Conservation (phyloP, 2,113 vertebrate species). For the Pterophyllum scalare region DNA sequence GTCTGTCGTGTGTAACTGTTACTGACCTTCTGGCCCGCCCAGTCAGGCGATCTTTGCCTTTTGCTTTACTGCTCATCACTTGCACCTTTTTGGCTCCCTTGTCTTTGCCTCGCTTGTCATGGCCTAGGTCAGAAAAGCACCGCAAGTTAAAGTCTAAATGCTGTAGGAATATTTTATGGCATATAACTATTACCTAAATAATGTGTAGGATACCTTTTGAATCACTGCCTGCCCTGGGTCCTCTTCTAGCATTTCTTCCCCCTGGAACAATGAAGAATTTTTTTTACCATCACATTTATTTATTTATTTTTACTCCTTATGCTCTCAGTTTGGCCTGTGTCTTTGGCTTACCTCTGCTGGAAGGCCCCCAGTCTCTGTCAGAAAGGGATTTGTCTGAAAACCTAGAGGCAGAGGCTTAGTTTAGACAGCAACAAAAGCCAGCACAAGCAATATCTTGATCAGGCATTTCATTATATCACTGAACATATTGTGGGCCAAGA, state of each 20-base stretch:
- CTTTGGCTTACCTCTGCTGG: slow-evolving; percentile 74
- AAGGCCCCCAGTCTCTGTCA: slow-evolving; percentile 72
- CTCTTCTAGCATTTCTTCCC: slow-evolving; percentile 81
- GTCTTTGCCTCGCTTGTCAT: slow-evolving; percentile 77
- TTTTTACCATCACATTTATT: neutral
- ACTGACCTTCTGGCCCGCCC: slow-evolving; percentile 94
- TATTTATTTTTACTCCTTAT: neutral
- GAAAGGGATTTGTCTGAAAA: slow-evolving; percentile 77
- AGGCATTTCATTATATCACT: neutral
- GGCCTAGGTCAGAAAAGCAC: slow-evolving; percentile 79
- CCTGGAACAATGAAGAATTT: slow-evolving; percentile 69
- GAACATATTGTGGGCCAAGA: neutral
- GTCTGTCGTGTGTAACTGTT: neutral
- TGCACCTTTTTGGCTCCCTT: slow-evolving; percentile 76
- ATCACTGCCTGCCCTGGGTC: slow-evolving; percentile 70
- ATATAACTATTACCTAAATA: neutral
- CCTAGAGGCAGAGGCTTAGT: slow-evolving; percentile 63
- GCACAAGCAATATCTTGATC: neutral
- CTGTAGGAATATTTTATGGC: neutral
- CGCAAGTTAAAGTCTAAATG: neutral
- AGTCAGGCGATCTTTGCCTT: slow-evolving; percentile 93
- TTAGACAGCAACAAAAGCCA: slow-evolving; percentile 23
- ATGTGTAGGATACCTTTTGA: slow-evolving; percentile 77
- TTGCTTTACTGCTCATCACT: slow-evolving; percentile 87
- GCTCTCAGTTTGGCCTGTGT: neutral